Evolutionary conservation across 2,888 invertebrate genomes (phyloP).

Genomic region (Caradrina kadenii): DNA sequence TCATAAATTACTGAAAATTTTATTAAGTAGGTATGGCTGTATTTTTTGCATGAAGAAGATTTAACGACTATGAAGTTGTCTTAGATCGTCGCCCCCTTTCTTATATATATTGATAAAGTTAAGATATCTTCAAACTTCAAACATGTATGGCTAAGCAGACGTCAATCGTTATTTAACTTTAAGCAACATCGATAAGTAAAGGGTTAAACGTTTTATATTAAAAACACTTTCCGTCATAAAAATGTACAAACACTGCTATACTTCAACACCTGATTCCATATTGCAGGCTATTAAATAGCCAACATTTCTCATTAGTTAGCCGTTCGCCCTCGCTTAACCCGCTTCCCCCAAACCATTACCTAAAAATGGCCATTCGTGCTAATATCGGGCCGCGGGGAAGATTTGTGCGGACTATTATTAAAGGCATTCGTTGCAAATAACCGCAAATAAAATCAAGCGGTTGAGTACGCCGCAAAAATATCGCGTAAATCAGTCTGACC

Average conservation of each 20-base stretch:
- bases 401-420: constrained; percentile 66
- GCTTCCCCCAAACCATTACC: constrained; percentile 60
- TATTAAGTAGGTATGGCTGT: constrained; percentile 11
- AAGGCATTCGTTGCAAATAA: constrained; percentile 64
- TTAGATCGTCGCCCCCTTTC: not conserved
- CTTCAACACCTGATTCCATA: constrained; percentile 60
- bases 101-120: not conserved
- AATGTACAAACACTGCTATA: constrained; percentile 24
- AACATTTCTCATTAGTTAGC: constrained; percentile 62
- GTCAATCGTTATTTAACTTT: too few species aligned
- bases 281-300: constrained; percentile 60
- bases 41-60: constrained; percentile 5
- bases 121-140: not conserved
- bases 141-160: too few species aligned
- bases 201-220: not conserved
- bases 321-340: constrained; percentile 61
- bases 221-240: constrained; percentile 17
- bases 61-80: not conserved
- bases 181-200: not conserved
- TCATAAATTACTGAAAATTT: constrained; percentile 40
- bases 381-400: constrained; percentile 58
- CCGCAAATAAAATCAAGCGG: constrained; percentile 67
- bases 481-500: constrained; percentile 76
- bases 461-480: constrained; percentile 70
- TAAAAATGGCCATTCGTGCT: constrained; percentile 63